A percentile compares a stretch with the other conserved stretches of the same genome.
These are phyloP conservation scores for Lepidochitona cinerea DNA, from an alignment of 2,888 invertebrate genomes.

Conservation along the genomic window DNA sequence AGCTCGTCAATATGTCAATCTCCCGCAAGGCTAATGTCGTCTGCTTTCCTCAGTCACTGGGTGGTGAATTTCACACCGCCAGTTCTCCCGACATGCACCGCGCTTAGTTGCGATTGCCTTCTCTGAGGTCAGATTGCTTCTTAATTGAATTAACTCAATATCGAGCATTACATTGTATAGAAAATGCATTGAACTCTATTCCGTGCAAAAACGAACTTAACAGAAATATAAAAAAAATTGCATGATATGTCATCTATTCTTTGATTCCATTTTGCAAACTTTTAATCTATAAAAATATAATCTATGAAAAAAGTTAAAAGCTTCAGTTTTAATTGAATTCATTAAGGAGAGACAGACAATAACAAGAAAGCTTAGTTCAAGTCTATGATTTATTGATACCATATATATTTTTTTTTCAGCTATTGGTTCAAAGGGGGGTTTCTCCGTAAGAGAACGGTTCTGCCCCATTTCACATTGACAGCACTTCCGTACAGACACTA, in stretches of 20 bases:
- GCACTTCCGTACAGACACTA: not conserved
- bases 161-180: too few species aligned
- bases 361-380: too few species aligned
- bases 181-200: too few species aligned
- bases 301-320: too few species aligned
- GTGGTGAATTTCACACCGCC: not conserved
- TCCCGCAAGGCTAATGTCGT: conserved; percentile 2
- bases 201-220: too few species aligned
- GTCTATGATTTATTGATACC: not conserved
- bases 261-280: too few species aligned
- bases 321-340: too few species aligned
- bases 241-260: too few species aligned
- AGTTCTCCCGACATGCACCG: not conserved
- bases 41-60: not conserved
- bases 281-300: too few species aligned
- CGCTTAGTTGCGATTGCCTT: not conserved
- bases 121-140: not conserved
- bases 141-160: not conserved
- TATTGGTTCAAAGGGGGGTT: not conserved
- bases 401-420: not conserved
- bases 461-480: not conserved
- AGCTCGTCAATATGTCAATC: conserved; percentile 2
- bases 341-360: too few species aligned
- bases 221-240: too few species aligned
- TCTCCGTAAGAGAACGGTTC: not conserved